phyloP scores from a whole-genome alignment of 2,888 invertebrate genomes.

The Seira ritae region DNA sequence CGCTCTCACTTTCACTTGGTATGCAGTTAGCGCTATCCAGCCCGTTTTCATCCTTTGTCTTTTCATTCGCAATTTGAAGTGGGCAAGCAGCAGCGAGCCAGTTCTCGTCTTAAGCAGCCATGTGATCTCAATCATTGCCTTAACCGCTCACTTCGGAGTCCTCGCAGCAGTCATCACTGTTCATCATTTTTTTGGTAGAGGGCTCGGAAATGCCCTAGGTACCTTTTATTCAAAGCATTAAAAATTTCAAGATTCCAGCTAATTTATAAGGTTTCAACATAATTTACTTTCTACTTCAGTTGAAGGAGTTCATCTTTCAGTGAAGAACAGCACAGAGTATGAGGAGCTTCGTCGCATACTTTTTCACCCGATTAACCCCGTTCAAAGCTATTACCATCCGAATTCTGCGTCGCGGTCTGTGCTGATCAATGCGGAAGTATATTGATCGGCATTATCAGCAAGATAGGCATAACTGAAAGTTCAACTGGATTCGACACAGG shows the following conservation, averaged over 20 bases:
- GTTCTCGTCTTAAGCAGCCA: slow-evolving; percentile 56
- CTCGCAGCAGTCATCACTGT: slow-evolving; percentile 53
- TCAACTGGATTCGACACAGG: too few species aligned
- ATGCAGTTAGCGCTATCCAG: slow-evolving; percentile 62
- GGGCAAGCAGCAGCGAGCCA: slow-evolving; percentile 57
- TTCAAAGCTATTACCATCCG: slow-evolving; percentile 33
- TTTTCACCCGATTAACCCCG: slow-evolving; percentile 62
- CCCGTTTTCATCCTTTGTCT: slow-evolving; percentile 67
- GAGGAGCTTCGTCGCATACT: slow-evolving; percentile 61
- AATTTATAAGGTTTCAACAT: too few species aligned
- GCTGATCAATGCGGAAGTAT: slow-evolving; percentile 57
- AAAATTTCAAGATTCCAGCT: too few species aligned
- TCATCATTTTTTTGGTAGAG: slow-evolving; percentile 63
- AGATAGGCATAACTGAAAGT: too few species aligned
- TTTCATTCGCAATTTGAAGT: slow-evolving; percentile 58
- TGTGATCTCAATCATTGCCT: slow-evolving; percentile 57
- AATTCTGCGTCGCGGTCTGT: slow-evolving; percentile 39
- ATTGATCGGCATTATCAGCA: too few species aligned
- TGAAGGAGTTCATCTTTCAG: slow-evolving; percentile 62
- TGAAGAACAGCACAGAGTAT: slow-evolving; percentile 65
- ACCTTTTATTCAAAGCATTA: neutral
- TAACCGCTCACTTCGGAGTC: slow-evolving; percentile 57
- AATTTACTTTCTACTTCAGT: too few species aligned
- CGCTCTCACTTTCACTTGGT: slow-evolving; percentile 65
- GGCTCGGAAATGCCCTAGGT: slow-evolving; percentile 64